Percentiles rank a stretch among this genome's conserved stretches.
phyloP scores from a whole-genome alignment of 2,797 vertebrate species.

The Acrossocheilus fasciatus region DNA sequence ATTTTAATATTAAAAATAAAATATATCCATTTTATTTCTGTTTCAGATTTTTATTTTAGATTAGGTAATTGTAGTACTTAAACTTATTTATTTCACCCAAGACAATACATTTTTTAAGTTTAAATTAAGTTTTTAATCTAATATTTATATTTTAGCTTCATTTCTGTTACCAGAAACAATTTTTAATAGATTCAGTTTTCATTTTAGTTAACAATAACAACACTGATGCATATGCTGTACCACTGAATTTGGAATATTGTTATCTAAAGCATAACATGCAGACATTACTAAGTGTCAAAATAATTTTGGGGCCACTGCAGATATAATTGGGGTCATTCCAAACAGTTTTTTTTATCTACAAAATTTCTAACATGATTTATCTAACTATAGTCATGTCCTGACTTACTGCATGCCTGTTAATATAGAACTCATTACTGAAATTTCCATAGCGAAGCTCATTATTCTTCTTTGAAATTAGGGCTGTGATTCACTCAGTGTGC shows the following conservation, averaged over 20 bases:
- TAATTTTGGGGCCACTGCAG: neutral
- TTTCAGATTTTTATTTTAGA: neutral
- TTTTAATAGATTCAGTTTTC: neutral
- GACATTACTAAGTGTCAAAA: neutral
- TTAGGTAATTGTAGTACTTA: neutral
- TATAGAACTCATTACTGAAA: conserved; percentile 22
- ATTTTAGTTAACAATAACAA: neutral
- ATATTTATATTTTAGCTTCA: neutral
- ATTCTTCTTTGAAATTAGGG: neutral
- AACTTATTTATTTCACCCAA: neutral
- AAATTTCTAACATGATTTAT: conserved; percentile 9
- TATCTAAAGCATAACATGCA: neutral
- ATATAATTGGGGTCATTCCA: neutral
- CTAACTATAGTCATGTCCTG: conserved; percentile 3
- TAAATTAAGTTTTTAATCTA: neutral
- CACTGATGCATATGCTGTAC: neutral
- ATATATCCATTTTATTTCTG: too few species aligned
- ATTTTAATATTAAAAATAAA: neutral
- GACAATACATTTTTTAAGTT: neutral
- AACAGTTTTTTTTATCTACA: neutral
- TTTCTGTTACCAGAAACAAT: neutral
- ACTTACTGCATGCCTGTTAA: neutral
- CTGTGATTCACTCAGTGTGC: neutral
- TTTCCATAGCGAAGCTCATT: neutral
- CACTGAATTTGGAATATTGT: neutral